phyloP scores from a whole-genome alignment of 1,140 invertebrate species.

The Aphelinus atriplicis region DNA sequence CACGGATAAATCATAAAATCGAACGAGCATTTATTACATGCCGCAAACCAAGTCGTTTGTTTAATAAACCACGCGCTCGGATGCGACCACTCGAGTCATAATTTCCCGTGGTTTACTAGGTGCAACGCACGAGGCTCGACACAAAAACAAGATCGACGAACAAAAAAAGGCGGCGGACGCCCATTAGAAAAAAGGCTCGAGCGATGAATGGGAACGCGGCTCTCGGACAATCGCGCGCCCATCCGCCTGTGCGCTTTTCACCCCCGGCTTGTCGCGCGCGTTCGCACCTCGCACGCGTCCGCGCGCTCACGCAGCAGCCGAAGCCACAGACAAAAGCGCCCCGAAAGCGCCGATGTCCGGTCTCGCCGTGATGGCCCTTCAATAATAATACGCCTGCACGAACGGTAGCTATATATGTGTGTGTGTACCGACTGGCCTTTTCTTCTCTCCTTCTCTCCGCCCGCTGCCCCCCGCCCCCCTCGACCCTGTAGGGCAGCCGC shows the following conservation, averaged over 20 bases:
- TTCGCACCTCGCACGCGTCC: constrained; percentile 13
- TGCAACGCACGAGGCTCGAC: too few relatives aligned
- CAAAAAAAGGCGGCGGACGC: too few relatives aligned
- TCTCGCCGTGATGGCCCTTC: constrained; percentile 25
- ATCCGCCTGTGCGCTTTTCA: background rate
- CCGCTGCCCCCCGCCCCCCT: constrained; percentile 54
- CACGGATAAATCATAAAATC: too few relatives aligned
- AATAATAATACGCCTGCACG: constrained; percentile 7
- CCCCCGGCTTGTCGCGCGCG: background rate
- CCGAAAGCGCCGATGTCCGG: constrained; percentile 60
- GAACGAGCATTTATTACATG: too few relatives aligned
- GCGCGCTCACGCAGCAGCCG: too few relatives aligned
- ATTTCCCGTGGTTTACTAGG: too few relatives aligned
- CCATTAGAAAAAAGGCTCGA: background rate
- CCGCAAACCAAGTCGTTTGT: too few relatives aligned
- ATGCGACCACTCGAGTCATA: too few relatives aligned
- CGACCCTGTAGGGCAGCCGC: too few relatives aligned
- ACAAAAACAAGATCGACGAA: too few relatives aligned
- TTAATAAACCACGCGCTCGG: too few relatives aligned
- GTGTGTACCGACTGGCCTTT: background rate
- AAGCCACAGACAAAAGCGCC: constrained; percentile 35
- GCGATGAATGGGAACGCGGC: background rate
- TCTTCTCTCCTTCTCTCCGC: background rate
- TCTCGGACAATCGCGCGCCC: too few relatives aligned
- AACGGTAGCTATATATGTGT: background rate